These are phyloP conservation scores for Lepus timidus DNA, from an alignment of 2,113 vertebrate genomes.

Conservation along the genomic window DNA sequence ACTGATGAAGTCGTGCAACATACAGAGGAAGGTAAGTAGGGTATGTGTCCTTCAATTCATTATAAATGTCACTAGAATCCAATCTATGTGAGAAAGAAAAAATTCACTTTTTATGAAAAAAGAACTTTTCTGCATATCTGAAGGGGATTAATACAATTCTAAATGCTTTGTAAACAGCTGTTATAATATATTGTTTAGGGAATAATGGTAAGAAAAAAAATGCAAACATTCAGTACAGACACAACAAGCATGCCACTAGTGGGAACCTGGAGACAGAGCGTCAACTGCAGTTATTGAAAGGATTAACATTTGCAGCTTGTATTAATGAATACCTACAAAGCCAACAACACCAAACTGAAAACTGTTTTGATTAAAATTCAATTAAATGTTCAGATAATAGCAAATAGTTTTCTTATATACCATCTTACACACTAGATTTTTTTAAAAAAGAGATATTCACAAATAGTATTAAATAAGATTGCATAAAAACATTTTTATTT, in stretches of 20 bases:
- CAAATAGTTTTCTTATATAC: neutral
- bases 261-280: no score
- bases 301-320: neutral
- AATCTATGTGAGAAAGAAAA: constrained; percentile 88
- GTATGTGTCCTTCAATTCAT: constrained; percentile 94
- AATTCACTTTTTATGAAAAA: constrained; percentile 43
- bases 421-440: neutral
- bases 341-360: neutral
- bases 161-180: no score
- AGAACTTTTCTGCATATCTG: no score
- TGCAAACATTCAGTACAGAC: no score
- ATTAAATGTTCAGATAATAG: constrained; percentile 35
- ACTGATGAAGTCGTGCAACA: constrained; percentile 96
- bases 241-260: no score
- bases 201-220: no score
- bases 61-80: constrained; percentile 93
- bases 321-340: neutral
- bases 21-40: constrained; percentile 96
- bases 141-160: no score
- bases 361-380: constrained; percentile 33
- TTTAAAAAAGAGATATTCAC: neutral
- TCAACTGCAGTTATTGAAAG: neutral
- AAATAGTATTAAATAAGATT: constrained; percentile 22
- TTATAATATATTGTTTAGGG: no score
- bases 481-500: neutral